phyloP scores from a whole-genome alignment of 2,113 vertebrate genomes.

The Camarhynchus parvulus region DNA sequence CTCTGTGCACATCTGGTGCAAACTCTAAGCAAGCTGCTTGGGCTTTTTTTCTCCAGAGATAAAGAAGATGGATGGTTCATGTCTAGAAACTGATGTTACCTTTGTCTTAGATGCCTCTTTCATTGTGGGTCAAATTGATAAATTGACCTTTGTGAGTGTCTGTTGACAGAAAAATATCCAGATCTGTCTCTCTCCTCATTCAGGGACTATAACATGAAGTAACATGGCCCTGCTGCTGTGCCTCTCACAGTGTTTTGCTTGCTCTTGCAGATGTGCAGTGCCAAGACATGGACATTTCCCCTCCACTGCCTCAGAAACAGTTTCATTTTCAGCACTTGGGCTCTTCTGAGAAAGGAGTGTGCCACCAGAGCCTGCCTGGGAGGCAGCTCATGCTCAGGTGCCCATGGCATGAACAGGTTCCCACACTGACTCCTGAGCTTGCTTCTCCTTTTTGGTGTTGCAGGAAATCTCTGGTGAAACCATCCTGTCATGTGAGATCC shows the following conservation, averaged over 20 bases:
- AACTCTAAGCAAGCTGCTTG: neutral
- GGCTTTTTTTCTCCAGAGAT: neutral
- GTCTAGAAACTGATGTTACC: neutral
- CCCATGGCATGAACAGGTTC: rapidly evolving
- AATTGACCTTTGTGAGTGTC: neutral
- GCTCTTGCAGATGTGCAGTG: neutral
- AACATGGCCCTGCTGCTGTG: neutral
- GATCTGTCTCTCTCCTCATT: rapidly evolving
- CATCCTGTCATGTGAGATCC: neutral
- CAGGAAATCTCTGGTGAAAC: neutral
- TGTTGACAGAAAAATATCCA: neutral
- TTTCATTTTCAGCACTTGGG: neutral
- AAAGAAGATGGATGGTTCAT: neutral
- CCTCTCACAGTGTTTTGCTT: neutral
- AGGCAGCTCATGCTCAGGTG: neutral
- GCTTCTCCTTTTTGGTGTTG: neutral
- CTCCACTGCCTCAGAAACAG: neutral
- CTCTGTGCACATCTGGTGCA: rapidly evolving
- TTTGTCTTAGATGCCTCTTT: neutral
- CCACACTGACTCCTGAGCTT: neutral
- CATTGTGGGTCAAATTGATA: neutral
- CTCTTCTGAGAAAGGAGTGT: neutral
- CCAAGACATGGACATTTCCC: neutral
- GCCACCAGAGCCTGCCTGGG: neutral
- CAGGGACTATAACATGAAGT: rapidly evolving